These are phyloP conservation scores for Diogma glabrata DNA, from an alignment of 2,888 invertebrate genomes.

Conservation along the genomic window DNA sequence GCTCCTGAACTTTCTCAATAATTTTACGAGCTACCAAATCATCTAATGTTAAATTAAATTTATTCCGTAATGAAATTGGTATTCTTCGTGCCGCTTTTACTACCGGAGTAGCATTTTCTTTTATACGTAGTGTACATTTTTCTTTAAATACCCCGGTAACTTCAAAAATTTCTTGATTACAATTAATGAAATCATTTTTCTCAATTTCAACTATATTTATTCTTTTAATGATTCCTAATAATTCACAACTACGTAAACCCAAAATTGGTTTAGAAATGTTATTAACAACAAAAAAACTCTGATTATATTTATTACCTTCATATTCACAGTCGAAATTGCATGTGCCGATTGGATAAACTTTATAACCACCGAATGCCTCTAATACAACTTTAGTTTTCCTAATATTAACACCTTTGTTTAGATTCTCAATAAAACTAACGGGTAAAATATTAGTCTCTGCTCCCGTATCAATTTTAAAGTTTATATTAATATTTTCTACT, in stretches of 20 bases:
- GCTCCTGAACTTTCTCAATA: constrained; percentile 8
- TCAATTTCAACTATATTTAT: neutral
- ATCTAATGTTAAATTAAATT: neutral
- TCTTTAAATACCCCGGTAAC: constrained; percentile 5
- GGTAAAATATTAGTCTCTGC: constrained; percentile 5
- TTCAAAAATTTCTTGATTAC: constrained; percentile 4
- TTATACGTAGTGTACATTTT: constrained; percentile 7
- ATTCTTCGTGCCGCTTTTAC: no score
- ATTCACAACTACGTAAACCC: constrained; percentile 1
- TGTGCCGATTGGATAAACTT: neutral
- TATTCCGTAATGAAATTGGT: no score
- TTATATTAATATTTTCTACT: neutral
- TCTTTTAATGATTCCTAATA: neutral
- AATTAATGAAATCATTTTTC: neutral
- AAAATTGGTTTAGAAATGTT: constrained; percentile 1
- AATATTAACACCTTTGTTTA: neutral
- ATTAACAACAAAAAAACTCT: constrained; percentile 4
- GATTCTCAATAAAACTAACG: neutral
- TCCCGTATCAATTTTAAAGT: constrained; percentile 4
- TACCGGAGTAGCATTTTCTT: neutral
- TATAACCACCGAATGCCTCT: no score
- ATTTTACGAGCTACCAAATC: neutral
- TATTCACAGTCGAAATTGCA: neutral
- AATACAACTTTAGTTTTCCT: no score
- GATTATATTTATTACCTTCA: neutral